Evolutionary conservation across 1,140 invertebrate species (phyloP), one percentile per base, ranked within the genome.

Genomic region (Catajapyx aquilonaris): DNA sequence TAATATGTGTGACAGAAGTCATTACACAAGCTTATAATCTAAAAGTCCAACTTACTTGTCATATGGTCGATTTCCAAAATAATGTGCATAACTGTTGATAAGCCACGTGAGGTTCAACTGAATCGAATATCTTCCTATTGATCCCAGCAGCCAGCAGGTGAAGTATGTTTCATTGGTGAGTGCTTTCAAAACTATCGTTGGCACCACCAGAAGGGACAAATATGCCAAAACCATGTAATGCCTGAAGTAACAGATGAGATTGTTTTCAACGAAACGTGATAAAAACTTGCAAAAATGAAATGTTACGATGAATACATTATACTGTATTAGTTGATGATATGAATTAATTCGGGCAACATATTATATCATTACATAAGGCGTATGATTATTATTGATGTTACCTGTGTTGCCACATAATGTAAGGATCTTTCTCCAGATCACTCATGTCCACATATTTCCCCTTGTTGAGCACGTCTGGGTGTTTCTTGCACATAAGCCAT

Each of bases 31-130:
- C n/a, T n/a, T n/a, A n/a, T n/a, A n/a, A n/a, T n/a, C n/a, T n/a
- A n/a, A n/a, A n/a, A n/a, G n/a, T n/a, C n/a, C n/a, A n/a, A 68
- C 60, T 71, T 57, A 72, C 76, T 70, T 71, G 56, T 96, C 90
- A 53, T 95, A 97, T 0, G 91, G 90, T 49, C 73, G 76, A 40
- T 71, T 68, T 33, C 93, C 93, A 61, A 79, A 90, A 47, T 87
- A 68, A 59, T 96, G 91, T 1, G n/a, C n/a, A n/a, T n/a, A n/a
- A n/a, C n/a, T n/a, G n/a, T n/a, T n/a, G n/a, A n/a, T n/a, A n/a
- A n/a, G 61, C 90, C 91, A 97, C 2, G 91, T 96, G 43, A 76
- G 72, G 52, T 98, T 86, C 15, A 97, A 61, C 7, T 75, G 79
- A 47, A 81, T 71, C 9, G 72, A 66, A 57, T 91, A 96, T 20